phyloP scores from a whole-genome alignment of 1,140 invertebrate genomes.

The Diuraphis noxia region DNA sequence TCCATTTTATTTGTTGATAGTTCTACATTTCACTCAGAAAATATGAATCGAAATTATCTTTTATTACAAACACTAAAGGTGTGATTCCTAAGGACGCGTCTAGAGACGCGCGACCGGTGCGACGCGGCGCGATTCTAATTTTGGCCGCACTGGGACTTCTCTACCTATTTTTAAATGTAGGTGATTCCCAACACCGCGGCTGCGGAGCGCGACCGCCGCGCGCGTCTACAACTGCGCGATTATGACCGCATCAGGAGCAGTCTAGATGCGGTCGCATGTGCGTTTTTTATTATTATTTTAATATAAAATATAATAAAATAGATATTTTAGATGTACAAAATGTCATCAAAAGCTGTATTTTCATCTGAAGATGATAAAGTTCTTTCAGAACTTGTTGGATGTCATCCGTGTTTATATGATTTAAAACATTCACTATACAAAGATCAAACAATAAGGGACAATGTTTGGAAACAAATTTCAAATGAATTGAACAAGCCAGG shows the following conservation, averaged over 20 bases:
- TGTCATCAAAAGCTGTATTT: not conserved
- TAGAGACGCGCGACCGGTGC: too few species aligned
- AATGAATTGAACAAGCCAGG: not conserved
- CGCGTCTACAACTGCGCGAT: not conserved
- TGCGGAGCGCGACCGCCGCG: not conserved
- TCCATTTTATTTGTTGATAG: too few species aligned
- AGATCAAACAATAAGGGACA: not conserved
- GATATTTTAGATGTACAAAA: not conserved
- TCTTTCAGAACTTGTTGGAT: not conserved
- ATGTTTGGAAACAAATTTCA: not conserved
- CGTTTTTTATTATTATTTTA: not conserved
- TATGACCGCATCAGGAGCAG: not conserved
- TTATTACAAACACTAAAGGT: too few species aligned
- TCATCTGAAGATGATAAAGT: conserved; percentile 3
- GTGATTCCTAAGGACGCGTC: not conserved
- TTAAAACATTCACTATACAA: not conserved
- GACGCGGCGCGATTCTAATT: not conserved
- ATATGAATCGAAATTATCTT: too few species aligned
- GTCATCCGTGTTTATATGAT: not conserved
- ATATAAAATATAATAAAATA: too few species aligned
- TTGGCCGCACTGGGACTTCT: not conserved
- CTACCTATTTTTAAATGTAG: not conserved
- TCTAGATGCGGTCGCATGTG: not conserved
- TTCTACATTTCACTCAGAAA: too few species aligned
- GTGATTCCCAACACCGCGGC: not conserved